Base-by-base conservation (phyloP, 2,888 invertebrate species). In the Anodontia alba region DNA sequence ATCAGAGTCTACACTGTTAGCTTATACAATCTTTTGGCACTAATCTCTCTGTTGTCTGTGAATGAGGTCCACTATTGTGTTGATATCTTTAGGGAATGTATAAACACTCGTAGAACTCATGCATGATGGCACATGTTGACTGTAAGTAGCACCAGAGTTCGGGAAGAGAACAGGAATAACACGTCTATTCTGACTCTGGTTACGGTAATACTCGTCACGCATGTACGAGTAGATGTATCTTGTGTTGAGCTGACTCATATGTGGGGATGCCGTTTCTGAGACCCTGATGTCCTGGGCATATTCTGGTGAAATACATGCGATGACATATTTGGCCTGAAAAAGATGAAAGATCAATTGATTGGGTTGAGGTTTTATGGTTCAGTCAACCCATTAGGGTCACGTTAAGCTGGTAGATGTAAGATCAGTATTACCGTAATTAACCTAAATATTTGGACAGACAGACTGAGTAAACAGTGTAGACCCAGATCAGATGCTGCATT, bases 141-240 rank as follows among this genome's bases (percentile, higher is more conserved):
- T 10, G 17, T 26, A 17, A 1, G 8, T n/a, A 7, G 80, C 78
- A 1, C 77, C 72, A n/a, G 77, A 77, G 62, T 73, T 69, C 7
- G 70, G 46, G 29, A 85, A 85, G 38, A 85, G 43, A 0, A 85
- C 76, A 1, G 85, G 85, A 1, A 85, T 74, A 31, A 78, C 31
- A 2, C 85, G 80, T 42, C 33, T 23, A 71, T 85, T 82, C n/a
- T 43, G 62, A 0, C 75, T 49, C 26, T 73, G 49, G 36, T 85
- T 82, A 26, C 51, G 26, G 33, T 73, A 67, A 42, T 73, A 85
- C 23, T 85, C 85, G 2, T 26, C n/a, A 0, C 85, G 74, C 29
- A 85, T 73, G 67, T 76, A 43, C 54, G 82, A 78, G 54, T 38
- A 85, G n/a, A 85, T 80, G 71, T 82, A 85, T n/a, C 80, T 54